Percentiles rank a stretch among this genome's conserved stretches.
Evolutionary conservation across 2,797 vertebrate species (phyloP).

Genomic region (Phrynocephalus vlangalii): DNA sequence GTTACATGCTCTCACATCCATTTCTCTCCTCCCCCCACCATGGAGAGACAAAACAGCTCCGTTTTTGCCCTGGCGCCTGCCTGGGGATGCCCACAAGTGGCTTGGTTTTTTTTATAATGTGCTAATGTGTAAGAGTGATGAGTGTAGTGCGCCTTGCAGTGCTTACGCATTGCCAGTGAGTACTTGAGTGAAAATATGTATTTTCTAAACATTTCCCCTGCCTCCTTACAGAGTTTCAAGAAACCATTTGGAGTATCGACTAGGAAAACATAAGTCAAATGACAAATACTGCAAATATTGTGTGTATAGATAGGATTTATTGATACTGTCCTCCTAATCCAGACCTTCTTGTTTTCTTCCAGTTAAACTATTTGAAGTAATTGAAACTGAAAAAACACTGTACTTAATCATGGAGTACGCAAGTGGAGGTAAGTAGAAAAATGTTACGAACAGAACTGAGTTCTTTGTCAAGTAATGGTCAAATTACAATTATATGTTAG

Average conservation of each 20-base stretch:
- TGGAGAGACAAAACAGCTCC: background rate
- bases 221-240: background rate
- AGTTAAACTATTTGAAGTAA: slow-evolving; percentile 99
- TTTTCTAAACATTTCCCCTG: background rate
- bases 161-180: background rate
- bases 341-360: slow-evolving; percentile 40
- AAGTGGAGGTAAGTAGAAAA: slow-evolving; percentile 91
- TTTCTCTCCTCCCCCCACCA: background rate
- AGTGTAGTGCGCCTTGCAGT: background rate
- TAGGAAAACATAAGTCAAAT: background rate
- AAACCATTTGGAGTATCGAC: background rate
- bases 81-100: too few species aligned
- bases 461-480: background rate
- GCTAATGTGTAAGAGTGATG: background rate
- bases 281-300: background rate
- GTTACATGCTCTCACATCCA: too few species aligned
- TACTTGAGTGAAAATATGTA: background rate
- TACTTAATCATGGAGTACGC: slow-evolving; percentile 99
- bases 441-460: background rate
- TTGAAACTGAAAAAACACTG: slow-evolving; percentile 98
- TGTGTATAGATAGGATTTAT: background rate
- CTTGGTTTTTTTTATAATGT: background rate
- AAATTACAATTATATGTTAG: background rate
- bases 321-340: slow-evolving; percentile 26
- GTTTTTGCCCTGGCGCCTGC: background rate